Evolutionary conservation across 92 coral and sea anemone species (phyloP), one percentile per base, ranked within the genome.

Genomic region (Paramuricea clavata): DNA sequence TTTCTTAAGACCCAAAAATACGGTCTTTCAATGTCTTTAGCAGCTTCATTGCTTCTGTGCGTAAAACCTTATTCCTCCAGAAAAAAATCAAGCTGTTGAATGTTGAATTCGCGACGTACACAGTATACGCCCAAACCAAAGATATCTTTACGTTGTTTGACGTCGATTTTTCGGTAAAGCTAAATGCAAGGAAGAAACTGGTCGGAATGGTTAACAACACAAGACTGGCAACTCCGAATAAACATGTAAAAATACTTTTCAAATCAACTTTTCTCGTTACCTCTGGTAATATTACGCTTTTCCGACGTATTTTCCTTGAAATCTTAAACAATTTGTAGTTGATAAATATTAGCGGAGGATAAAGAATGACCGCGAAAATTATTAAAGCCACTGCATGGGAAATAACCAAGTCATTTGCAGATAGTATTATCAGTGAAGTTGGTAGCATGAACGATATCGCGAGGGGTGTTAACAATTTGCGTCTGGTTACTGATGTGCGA

Each of bases 41-140:
- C 13, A 64, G 6, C 21, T 31, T 64, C 36, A 64, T 27, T 27
- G 35, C 70, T 23, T 64, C 70, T 22, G 34, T 31, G 36, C 70
- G 35, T 64, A 64, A 64, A 22, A 64, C 27, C 21, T 64, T 64
- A 9, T 31, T 64, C 35, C 25, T 64, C 70, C 70, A 64, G 34
- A 27, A 64, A 22, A 64, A 64, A 25, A 64, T 64, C 27, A 64
- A 30, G 25, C 70, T 25, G 8, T 64, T 64, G 6, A 64, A 64
- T 31, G 70, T 23, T 0, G 35, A 64, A 64, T 64, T 64, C 70
- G 25, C 25, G 2, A 13, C 25, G 36, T 2, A 12, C 6, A 26
- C 6, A 26, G 70, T 64, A 12, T 6, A 3, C 21, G 3, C 36
- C 70, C 70, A 64, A 64, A 30, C 19, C 19, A 1, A 12, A 10